phyloP scores from a whole-genome alignment of 2,113 vertebrate species.

The Siphamia tubifer region DNA sequence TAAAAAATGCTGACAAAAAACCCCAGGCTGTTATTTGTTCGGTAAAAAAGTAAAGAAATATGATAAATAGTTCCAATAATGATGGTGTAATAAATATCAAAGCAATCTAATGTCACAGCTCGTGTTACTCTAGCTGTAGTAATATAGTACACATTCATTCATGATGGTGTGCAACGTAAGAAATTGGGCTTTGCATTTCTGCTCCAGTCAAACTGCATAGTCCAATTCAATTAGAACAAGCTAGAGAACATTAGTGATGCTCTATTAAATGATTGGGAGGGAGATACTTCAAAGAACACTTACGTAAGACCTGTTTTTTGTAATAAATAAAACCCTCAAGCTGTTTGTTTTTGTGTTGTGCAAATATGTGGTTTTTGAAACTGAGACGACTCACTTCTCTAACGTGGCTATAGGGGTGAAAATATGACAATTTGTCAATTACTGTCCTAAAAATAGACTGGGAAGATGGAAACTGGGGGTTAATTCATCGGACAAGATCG shows the following conservation, averaged over 20 bases:
- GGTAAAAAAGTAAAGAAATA: too few relatives aligned
- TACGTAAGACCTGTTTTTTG: conserved; percentile 23
- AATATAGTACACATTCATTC: neutral
- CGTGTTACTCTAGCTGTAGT: neutral
- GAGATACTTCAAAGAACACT: conserved; percentile 29
- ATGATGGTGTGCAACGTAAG: neutral
- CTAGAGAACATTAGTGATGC: conserved; percentile 59
- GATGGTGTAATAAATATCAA: neutral
- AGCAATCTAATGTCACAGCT: neutral
- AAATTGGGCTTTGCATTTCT: neutral
- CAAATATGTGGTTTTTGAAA: neutral
- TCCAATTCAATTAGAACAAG: conserved; percentile 51
- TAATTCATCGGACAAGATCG: neutral
- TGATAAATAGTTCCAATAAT: too few relatives aligned
- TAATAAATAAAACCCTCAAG: neutral
- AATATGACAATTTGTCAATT: conserved; percentile 32
- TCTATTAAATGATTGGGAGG: conserved; percentile 47
- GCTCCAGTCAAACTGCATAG: conserved; percentile 23
- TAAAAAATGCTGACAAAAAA: too few relatives aligned
- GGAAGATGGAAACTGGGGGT: conserved; percentile 13
- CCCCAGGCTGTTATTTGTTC: too few relatives aligned
- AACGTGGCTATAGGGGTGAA: neutral
- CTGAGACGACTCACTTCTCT: neutral
- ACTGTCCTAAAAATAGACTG: conserved; percentile 21
- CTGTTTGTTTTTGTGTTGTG: conserved; percentile 15